Percentiles rank a stretch among this genome's conserved stretches.
These are phyloP conservation scores for Ciconia stormi DNA, from an alignment of 2,113 vertebrate genomes.

Conservation along the genomic window DNA sequence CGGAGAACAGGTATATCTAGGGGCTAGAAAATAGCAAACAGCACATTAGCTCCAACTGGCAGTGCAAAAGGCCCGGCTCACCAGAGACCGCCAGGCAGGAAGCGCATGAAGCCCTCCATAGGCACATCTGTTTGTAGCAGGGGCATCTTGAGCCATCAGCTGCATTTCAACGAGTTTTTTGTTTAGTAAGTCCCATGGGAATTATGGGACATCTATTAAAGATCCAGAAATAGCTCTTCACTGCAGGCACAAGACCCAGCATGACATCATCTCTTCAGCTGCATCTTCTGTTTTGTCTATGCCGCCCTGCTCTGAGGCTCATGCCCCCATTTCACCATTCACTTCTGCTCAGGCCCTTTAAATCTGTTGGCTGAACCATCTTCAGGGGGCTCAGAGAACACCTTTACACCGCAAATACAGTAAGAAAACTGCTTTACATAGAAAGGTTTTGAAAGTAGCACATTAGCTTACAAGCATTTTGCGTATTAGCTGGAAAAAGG, in stretches of 20 bases:
- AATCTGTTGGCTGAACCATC: not conserved
- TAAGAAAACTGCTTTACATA: not conserved
- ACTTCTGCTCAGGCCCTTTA: not conserved
- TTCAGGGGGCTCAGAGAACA: not conserved
- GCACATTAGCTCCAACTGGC: not conserved
- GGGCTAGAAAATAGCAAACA: not conserved
- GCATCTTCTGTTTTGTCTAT: conserved; percentile 46
- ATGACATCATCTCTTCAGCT: conserved; percentile 56
- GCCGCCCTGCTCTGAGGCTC: not conserved
- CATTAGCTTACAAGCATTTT: not conserved
- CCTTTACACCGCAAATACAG: not conserved
- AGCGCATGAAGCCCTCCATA: not conserved
- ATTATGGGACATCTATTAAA: conserved; percentile 74
- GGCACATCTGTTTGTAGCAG: conserved; percentile 5
- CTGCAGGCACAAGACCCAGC: conserved; percentile 69
- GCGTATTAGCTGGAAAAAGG: not conserved
- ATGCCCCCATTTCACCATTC: not conserved
- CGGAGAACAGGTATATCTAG: not conserved
- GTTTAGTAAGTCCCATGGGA: conserved; percentile 59
- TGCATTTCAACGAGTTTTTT: conserved; percentile 49
- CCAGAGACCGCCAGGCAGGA: not conserved
- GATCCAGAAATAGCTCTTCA: conserved; percentile 77
- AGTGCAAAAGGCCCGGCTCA: rapidly evolving
- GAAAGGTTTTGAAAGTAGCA: not conserved
- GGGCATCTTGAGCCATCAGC: not conserved